Evolutionary conservation across 2,888 invertebrate species (phyloP).

Genomic region (Lycocerus yunnanus): DNA sequence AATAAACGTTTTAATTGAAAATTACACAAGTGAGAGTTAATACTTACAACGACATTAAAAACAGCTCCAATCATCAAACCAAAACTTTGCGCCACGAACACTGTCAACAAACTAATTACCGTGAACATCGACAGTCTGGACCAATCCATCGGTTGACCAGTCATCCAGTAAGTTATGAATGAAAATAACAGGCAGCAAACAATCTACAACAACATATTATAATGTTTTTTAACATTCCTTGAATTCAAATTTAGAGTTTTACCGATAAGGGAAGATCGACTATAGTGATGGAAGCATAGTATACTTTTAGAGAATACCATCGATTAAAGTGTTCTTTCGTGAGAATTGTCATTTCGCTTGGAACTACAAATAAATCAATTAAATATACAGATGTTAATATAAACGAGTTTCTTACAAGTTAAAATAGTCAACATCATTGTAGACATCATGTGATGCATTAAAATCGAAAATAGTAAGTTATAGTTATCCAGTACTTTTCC

Average conservation of each 20-base stretch:
- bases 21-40: neutral
- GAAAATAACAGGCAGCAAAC: slow-evolving; percentile 73
- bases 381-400: neutral
- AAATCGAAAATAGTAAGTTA: slow-evolving; percentile 85
- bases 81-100: slow-evolving; percentile 90
- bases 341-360: slow-evolving; percentile 79
- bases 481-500: slow-evolving; percentile 81
- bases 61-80: slow-evolving; percentile 91
- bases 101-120: slow-evolving; percentile 77
- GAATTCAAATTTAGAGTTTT: slow-evolving; percentile 49
- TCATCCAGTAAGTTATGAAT: slow-evolving; percentile 84
- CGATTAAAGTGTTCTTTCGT: slow-evolving; percentile 86
- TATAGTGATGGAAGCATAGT: slow-evolving; percentile 75
- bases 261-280: slow-evolving; percentile 81
- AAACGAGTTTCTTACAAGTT: slow-evolving; percentile 69
- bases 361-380: slow-evolving; percentile 63
- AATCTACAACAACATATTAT: slow-evolving; percentile 54
- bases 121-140: slow-evolving; percentile 85
- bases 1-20: slow-evolving; percentile 7
- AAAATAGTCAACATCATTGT: slow-evolving; percentile 89
- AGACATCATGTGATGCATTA: slow-evolving; percentile 92
- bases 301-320: slow-evolving; percentile 86
- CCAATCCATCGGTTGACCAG: slow-evolving; percentile 82
- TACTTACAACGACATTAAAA: slow-evolving; percentile 80
- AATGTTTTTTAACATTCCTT: neutral